phyloP scores from a whole-genome alignment of 2,797 vertebrate genomes.

The Falco columbarius region DNA sequence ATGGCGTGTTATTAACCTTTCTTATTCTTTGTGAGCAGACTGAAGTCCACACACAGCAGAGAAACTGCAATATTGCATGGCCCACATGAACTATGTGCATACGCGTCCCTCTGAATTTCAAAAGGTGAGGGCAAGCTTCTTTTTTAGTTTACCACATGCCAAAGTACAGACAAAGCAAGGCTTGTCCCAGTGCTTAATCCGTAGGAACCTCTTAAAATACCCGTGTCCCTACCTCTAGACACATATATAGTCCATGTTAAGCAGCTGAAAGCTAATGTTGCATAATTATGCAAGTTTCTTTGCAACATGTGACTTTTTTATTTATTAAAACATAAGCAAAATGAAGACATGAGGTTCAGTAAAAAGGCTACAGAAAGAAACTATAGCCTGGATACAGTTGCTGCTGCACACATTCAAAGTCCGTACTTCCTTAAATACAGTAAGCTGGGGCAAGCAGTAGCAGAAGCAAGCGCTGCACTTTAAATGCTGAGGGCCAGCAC shows the following conservation, averaged over 20 bases:
- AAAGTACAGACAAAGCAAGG: neutral
- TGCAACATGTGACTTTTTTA: neutral
- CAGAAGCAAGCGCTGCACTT: neutral
- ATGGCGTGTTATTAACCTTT: neutral
- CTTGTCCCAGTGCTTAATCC: neutral
- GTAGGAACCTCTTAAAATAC: neutral
- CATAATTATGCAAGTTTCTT: neutral
- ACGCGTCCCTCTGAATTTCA: rapidly evolving
- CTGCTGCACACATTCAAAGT: neutral
- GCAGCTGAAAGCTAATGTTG: neutral
- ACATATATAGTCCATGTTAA: rapidly evolving
- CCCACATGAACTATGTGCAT: no score
- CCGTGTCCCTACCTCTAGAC: neutral
- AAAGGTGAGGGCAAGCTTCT: neutral
- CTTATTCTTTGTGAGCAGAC: neutral
- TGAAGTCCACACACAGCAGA: neutral
- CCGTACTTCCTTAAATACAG: neutral
- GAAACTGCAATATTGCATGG: neutral
- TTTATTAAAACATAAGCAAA: neutral
- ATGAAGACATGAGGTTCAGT: neutral
- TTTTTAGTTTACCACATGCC: neutral
- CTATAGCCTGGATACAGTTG: neutral
- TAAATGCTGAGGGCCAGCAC: neutral
- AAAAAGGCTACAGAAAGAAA: neutral
- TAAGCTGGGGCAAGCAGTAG: neutral